Conservation (phyloP, 2,113 vertebrate genomes). For the Oryzias javanicus region DNA sequence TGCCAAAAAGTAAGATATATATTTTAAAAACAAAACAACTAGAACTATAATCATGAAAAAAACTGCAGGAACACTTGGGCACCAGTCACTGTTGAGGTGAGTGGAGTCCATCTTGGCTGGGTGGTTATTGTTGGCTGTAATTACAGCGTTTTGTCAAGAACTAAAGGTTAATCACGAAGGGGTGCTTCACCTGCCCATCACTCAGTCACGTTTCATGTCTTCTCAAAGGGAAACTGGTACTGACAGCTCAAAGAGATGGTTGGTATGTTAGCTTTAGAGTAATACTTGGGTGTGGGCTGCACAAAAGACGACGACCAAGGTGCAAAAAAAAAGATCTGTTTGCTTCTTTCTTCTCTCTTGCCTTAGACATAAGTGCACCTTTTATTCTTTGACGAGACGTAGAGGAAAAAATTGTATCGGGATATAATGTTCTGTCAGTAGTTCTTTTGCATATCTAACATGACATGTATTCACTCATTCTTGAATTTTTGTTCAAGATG, state of each 20-base stretch:
- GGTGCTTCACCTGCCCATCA: constrained; percentile 54
- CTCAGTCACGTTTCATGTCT: constrained; percentile 15
- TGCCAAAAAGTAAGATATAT: neutral
- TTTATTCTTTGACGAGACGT: too few species aligned
- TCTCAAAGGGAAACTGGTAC: constrained; percentile 51
- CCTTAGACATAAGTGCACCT: too few species aligned
- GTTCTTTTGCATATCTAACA: too few species aligned
- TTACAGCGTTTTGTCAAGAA: constrained; percentile 60
- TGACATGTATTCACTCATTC: too few species aligned
- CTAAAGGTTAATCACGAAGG: constrained; percentile 47
- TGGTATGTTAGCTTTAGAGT: constrained; percentile 29
- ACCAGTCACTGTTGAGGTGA: constrained; percentile 34
- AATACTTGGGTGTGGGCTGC: constrained; percentile 5
- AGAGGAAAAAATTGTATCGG: too few species aligned
- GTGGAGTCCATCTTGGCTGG: constrained; percentile 26
- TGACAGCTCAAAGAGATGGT: constrained; percentile 37
- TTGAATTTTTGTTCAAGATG: too few species aligned
- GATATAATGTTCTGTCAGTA: too few species aligned
- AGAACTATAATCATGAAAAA: neutral
- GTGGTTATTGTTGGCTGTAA: constrained; percentile 53
- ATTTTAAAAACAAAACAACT: neutral
- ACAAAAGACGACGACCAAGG: constrained; percentile 22
- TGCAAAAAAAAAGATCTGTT: constrained; percentile 5
- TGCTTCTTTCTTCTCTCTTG: neutral
- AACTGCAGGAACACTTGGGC: constrained; percentile 18